Base-by-base conservation (phyloP, 2,888 invertebrate species). In the Drosophila leonis region DNA sequence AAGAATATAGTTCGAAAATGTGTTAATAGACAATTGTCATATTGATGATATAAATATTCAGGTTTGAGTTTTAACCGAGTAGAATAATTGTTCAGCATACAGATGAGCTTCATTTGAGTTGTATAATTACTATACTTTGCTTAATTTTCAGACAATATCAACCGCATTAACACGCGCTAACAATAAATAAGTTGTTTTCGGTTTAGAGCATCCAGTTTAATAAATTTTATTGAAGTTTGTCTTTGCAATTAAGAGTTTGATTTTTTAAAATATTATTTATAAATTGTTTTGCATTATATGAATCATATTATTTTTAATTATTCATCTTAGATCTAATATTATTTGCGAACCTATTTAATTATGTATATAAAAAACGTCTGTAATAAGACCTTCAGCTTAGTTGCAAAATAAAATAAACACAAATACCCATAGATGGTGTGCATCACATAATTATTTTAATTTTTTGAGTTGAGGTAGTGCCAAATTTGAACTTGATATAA, bases 21-120 rank as follows among this genome's bases (percentile, higher is more conserved):
- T 65, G 85, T 48, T 81, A 80, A 80, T 82, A 63, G 80, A 44
- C 72, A 78, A 80, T 76, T 82, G 42, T n/a, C 12, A 24, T 29
- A 54, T 54, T 39, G 33, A 24, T 46, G 12, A 42, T 55, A 20
- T 42, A 13, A 15, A 33, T 18, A n/a, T 29, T 55, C 29, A 8
- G 39, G 29, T 33, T 57, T 13, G 24, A 39, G 6, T 20, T 42
- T 4, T 31, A 39, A 8, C 41, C 31, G 55, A 64, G 42, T 33
- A 49, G 33, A 65, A 46, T 33, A 60, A 59, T 60, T 39, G 33
- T 42, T 48, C 4, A 59, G 24, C 52, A 57, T 15, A 57, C 35
- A 69, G 31, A 48, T 46, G 33, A 9, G 39, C 15, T 42, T 42
- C 20, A 39, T 63, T 54, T 18, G 9, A 18, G 10, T 8, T 18